Evolutionary conservation across 2,888 invertebrate species (phyloP), one percentile per base, ranked within the genome.

Genomic region (Dysmachus trigonus): DNA sequence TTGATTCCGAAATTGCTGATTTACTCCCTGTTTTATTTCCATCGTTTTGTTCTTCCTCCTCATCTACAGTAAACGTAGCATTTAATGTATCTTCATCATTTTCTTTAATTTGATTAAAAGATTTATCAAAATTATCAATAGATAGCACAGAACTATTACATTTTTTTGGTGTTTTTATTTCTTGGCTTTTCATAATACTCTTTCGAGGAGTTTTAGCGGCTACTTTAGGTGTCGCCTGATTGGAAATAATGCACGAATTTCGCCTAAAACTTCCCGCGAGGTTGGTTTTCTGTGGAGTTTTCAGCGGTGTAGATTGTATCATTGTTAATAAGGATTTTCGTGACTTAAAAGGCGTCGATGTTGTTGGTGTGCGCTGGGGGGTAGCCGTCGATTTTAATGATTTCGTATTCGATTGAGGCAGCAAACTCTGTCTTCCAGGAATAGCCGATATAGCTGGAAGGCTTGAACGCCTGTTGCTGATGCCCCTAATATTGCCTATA

Each of bases 41-140:
- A 27, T 62, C 2, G 2, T 1, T 18, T 3, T 2, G 2, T 22
- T 62, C 27, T 18, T 35, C 13, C 22, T 35, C 22, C 8, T 33
- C 33, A 76, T 76, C 38, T 18, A 81, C 3, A 10, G 33, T 81
- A 35, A 81, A 81, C n/a, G 81, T 81, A 81, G 53, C 31, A 81
- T 81, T 81, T 7, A 81, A 33, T 15, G 4, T 0, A 47, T 47
- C 41, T 27, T 27, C 51, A 8, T 22, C 27, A 41, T 77, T 13
- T 41, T 10, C 13, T 15, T 30, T 5, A 77, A 27, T 27, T 7
- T 30, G 6, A 77, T 62, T 51, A 10, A 4, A 8, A 22, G 38
- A 35, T 41, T 41, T 27, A 10, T 30, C 5, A 1, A n/a, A 18
- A 3, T 30, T 27, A 4, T 47, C 13, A 6, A 10, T 13, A 62